A percentile compares a stretch with the other conserved stretches of the same genome.
Evolutionary conservation across 2,888 invertebrate species (phyloP).

Genomic region (Macropis europaea): DNA sequence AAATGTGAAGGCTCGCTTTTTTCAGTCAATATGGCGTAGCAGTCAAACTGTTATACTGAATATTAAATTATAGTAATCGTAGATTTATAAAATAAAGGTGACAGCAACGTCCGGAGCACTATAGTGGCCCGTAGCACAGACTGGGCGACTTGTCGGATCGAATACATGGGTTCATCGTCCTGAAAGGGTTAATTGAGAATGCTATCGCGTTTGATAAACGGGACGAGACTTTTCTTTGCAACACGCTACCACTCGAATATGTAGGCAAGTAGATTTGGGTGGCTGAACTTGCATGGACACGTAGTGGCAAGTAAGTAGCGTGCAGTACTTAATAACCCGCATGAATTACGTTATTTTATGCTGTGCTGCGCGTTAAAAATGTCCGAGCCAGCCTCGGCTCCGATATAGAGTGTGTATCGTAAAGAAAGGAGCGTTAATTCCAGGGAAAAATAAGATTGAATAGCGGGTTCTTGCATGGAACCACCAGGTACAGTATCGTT

Average conservation of each 20-base stretch:
- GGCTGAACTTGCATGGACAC: slow-evolving; percentile 22
- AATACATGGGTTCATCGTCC: no score
- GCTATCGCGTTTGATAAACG: slow-evolving; percentile 6
- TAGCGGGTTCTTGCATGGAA: neutral
- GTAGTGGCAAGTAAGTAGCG: slow-evolving; percentile 23
- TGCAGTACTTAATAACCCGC: slow-evolving; percentile 36
- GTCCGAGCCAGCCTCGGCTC: neutral
- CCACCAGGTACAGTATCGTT: neutral
- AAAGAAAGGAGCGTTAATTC: slow-evolving; percentile 3
- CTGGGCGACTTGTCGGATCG: no score
- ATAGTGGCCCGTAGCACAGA: no score
- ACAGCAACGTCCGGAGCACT: no score
- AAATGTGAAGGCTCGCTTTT: no score
- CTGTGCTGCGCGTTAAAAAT: slow-evolving; percentile 27
- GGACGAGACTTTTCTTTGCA: neutral
- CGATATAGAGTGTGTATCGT: neutral
- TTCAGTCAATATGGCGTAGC: no score
- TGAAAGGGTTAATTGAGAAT: slow-evolving; percentile 14
- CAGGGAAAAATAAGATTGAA: slow-evolving; percentile 1
- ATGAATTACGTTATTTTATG: slow-evolving; percentile 43
- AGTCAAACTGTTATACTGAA: no score
- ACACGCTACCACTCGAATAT: slow-evolving; percentile 17
- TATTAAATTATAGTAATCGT: no score
- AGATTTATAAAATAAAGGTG: no score
- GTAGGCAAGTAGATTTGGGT: slow-evolving; percentile 43